These are phyloP conservation scores for Panthera uncia DNA, from an alignment of 2,113 vertebrate genomes.

Conservation along the genomic window DNA sequence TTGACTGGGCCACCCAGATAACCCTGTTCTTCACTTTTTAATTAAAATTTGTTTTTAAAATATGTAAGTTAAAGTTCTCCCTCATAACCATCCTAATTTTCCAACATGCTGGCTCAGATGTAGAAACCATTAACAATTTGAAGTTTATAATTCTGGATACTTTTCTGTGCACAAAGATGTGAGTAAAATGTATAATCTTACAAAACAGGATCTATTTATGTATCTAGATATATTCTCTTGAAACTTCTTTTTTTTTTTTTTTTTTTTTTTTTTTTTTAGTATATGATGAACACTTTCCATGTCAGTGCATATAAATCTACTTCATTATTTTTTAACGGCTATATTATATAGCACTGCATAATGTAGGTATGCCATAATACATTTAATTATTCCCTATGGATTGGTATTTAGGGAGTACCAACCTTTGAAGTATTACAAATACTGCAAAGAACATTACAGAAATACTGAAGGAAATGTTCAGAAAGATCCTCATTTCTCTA, in stretches of 20 bases:
- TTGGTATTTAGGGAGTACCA: background rate
- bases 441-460: background rate
- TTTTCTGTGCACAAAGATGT: background rate
- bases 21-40: background rate
- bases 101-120: background rate
- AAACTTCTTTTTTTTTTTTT: background rate
- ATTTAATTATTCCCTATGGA: background rate
- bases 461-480: background rate
- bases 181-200: background rate
- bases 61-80: background rate
- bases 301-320: background rate
- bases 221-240: background rate
- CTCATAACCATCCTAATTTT: background rate
- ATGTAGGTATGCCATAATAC: fast-evolving
- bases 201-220: background rate
- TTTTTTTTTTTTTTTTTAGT: background rate
- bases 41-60: background rate
- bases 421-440: background rate
- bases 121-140: background rate
- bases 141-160: background rate
- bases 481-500: background rate
- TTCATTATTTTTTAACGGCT: background rate
- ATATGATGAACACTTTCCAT: background rate
- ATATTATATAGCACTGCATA: background rate
- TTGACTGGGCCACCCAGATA: no score